A percentile compares a stretch with the other conserved stretches of the same genome.
Evolutionary conservation across 2,888 invertebrate species (phyloP).

Genomic region (Meiosimyza decipiens): DNA sequence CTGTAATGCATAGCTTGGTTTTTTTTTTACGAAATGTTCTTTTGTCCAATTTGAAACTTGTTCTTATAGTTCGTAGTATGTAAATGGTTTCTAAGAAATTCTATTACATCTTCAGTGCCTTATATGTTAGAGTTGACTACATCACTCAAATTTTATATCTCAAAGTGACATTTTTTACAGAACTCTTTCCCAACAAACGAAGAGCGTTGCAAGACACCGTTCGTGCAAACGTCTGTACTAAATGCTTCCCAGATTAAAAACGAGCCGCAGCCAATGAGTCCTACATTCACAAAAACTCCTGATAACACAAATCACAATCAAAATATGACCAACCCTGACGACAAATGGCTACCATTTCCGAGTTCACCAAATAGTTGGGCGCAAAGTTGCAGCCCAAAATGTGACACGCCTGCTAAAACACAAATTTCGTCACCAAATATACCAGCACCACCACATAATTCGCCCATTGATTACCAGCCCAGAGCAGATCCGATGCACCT

Average conservation of each 20-base stretch:
- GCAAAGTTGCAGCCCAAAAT: constrained; percentile 14
- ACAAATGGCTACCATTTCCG: constrained; percentile 38
- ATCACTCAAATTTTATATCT: too few relatives aligned
- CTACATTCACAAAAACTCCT: not conserved
- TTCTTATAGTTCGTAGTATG: too few relatives aligned
- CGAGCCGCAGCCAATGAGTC: constrained; percentile 33
- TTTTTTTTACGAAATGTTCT: too few relatives aligned
- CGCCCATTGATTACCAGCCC: constrained; percentile 54
- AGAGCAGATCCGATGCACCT: constrained; percentile 42
- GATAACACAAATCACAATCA: not conserved
- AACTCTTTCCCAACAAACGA: constrained; percentile 19
- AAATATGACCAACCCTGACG: constrained; percentile 34
- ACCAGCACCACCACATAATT: constrained; percentile 52
- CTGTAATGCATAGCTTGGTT: too few relatives aligned
- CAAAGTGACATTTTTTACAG: constrained; percentile 50
- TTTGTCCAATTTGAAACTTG: too few relatives aligned
- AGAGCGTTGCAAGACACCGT: not conserved
- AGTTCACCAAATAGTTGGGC: constrained; percentile 36
- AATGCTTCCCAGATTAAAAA: constrained; percentile 14
- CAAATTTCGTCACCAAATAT: constrained; percentile 49
- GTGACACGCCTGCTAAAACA: not conserved
- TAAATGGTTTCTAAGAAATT: too few relatives aligned
- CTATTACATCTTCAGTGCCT: too few relatives aligned
- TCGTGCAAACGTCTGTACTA: constrained; percentile 33
- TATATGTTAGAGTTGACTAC: too few relatives aligned